phyloP scores from a whole-genome alignment of 2,888 invertebrate species.

The Metacarcinus magister region DNA sequence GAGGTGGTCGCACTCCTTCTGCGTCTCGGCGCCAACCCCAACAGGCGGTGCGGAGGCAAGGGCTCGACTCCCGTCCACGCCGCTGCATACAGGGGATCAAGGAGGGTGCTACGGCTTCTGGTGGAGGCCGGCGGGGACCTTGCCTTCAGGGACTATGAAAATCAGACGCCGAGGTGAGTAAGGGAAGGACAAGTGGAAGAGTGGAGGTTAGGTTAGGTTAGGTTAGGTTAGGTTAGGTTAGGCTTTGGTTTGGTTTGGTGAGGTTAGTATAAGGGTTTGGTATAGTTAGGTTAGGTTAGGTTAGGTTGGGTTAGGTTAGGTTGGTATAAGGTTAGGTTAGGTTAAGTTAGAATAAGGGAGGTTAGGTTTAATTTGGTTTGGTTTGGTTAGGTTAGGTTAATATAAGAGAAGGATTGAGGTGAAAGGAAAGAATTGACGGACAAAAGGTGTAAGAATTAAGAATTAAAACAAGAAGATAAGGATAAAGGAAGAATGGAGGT shows the following conservation, averaged over 20 bases:
- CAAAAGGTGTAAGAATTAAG: no score
- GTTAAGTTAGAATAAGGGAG: no score
- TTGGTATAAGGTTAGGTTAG: no score
- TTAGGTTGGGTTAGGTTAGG: no score
- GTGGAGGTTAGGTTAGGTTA: not conserved
- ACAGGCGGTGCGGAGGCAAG: constrained; percentile 84
- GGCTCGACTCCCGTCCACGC: constrained; percentile 85
- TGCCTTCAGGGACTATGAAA: constrained; percentile 84
- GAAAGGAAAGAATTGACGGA: no score
- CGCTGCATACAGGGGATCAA: constrained; percentile 84
- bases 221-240: not conserved
- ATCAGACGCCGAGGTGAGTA: constrained; percentile 83
- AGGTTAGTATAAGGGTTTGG: no score
- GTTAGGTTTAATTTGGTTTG: no score
- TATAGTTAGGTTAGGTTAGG: no score
- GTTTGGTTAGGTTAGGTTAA: no score
- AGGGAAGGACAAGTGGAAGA: not conserved
- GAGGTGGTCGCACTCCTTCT: constrained; percentile 84
- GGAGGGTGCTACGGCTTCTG: constrained; percentile 84
- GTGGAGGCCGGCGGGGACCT: constrained; percentile 85
- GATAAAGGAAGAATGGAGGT: not conserved
- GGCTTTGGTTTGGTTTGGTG: not conserved
- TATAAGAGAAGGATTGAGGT: no score
- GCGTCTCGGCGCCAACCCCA: constrained; percentile 85
- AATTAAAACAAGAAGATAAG: no score